Percentiles rank a stretch among this genome's conserved stretches.
Conservation (phyloP, 2,888 invertebrate species). For the Miltochrista miniata region DNA sequence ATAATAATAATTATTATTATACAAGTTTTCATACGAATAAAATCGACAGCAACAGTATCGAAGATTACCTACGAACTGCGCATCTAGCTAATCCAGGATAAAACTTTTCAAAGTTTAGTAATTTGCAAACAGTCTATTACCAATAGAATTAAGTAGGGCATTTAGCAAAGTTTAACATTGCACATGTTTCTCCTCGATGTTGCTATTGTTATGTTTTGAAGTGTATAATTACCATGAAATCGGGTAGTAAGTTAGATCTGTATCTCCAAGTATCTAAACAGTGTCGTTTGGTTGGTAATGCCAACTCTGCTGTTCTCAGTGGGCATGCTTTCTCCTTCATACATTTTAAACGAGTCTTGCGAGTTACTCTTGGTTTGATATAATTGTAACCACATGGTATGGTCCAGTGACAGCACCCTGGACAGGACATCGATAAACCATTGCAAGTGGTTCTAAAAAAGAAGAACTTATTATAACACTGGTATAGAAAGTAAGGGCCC, state of each 20-base stretch:
- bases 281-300: conserved; percentile 66
- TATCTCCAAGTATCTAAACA: conserved; percentile 69
- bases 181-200: too few species aligned
- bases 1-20: too few species aligned
- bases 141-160: too few species aligned
- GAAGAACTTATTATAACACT: neutral
- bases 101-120: too few species aligned
- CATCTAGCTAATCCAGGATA: too few species aligned
- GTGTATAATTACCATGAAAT: conserved; percentile 54
- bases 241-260: conserved; percentile 57
- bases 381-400: neutral
- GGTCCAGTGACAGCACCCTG: conserved; percentile 1
- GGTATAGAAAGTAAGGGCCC: neutral
- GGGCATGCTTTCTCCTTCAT: conserved; percentile 44
- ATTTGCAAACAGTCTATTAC: too few species aligned
- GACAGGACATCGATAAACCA: neutral
- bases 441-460: conserved; percentile 9
- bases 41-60: too few species aligned
- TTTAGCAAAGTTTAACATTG: too few species aligned
- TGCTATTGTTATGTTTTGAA: too few species aligned
- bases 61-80: too few species aligned
- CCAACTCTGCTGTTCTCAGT: conserved; percentile 64
- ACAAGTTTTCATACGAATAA: too few species aligned
- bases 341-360: neutral
- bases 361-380: neutral